Evolutionary conservation across 2,888 invertebrate species (phyloP), one percentile per base, ranked within the genome.

Genomic region (Galerucella nymphaeae): DNA sequence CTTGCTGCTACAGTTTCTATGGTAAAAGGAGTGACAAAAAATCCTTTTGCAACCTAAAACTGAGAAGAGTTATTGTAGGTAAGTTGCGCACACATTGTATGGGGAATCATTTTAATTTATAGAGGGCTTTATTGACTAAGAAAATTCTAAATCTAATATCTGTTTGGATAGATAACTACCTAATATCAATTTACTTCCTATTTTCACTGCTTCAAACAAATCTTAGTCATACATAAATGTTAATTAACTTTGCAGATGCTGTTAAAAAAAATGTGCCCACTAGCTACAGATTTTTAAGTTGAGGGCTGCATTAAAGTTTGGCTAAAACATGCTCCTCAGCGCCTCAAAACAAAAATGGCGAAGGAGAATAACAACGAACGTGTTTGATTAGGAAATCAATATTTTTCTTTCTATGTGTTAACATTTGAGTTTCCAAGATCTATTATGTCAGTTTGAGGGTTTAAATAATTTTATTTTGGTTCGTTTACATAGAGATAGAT

Each of bases 311-410:
- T 61, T 38, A 38, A 61, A 61, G 58, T 66, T 66, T 66, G 66
- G 66, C 57, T 66, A 23, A 66, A 66, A 66, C 66, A 66, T 66
- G 66, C 66, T 66, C 66, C 66, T 57, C 66, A 66, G 66, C 66
- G 66, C 41, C 66, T 66, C 55, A 66, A 10, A 55, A 30, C 66
- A 53, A 66, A 66, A 66, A 66, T 66, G 23, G 38, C 30, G n/a
- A 55, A 66, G 55, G 53, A 66, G 38, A 59, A 59, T 59, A 66
- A 66, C 42, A 66, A 66, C 23, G 55, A 53, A 38, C 53, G 55
- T 53, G 50, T 66, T 66, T 30, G 13, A 66, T 55, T 53, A 16
- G 14, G 55, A 53, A 66, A 66, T 38, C 38, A 53, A 53, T 9
- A 9, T 53, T 63, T 66, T 55, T 66, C 16, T 50, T 65, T 30